Evolutionary conservation across 2,113 vertebrate genomes (phyloP), one percentile per base, ranked within the genome.

Genomic region (Phoenicopterus ruber): DNA sequence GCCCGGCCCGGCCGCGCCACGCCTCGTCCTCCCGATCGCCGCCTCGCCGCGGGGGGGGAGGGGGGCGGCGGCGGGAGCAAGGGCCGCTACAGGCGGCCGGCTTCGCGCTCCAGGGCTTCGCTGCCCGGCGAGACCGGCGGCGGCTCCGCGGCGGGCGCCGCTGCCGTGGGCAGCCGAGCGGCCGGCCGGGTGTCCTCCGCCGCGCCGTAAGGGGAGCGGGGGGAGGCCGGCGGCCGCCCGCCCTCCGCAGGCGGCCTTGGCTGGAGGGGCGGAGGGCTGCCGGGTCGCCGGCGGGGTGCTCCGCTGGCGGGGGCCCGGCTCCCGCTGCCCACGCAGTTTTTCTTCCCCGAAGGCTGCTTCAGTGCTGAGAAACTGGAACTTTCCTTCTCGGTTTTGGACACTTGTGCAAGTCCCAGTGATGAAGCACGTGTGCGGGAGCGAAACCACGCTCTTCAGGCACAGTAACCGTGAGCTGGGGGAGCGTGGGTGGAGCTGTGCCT

Each of bases 261-360:
- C 14, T 10, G 20, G 38, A 7, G 52, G n/a, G 17, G 20, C 21
- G 22, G 38, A 29, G 50, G 36, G 58, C n/a, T 47, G 47, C 54
- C 12, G 28, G 50, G 18, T 11, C 9, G 20, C 20, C 54, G 36
- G 46, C 24, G 20, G 34, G 24, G 47, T 28, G 49, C 62, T 44
- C 17, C 11, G 61, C 5, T 17, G 36, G 46, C 24, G 20, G 34
- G 24, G 47, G 7, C 26, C 19, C 20, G 1, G 28, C 29, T 58
- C 9, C 40, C 10, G 24, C 21, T 20, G 34, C 62, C 36, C 28
- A 2, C n/a, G 10, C 4, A 28, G 2, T 4, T 13, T 3, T 10
- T 29, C 5, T 36, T 34, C 32, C 47, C n/a, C 29, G 22, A 25
- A 25, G 54, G 21, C 13, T n/a, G n/a, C 1, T 0, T 9, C 47